Evolutionary conservation across 2,797 vertebrate species (phyloP).

Genomic region (Fistularia tabacaria): DNA sequence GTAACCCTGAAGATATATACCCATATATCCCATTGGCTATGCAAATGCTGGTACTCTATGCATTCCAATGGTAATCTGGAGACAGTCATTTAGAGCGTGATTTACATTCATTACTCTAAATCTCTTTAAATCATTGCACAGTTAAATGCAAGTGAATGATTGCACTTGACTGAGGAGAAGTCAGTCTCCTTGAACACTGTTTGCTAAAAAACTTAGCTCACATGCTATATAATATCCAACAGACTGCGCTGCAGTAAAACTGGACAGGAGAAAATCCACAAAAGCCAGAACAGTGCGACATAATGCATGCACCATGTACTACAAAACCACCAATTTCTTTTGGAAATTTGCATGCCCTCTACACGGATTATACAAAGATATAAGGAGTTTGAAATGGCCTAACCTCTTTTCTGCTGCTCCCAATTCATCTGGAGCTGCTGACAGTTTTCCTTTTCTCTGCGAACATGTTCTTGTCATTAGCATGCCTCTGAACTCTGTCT

Average conservation of each 20-base stretch:
- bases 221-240: constrained; percentile 17
- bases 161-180: constrained; percentile 17
- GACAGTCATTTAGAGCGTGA: constrained; percentile 45
- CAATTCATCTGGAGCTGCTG: constrained; percentile 56
- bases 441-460: constrained; percentile 46
- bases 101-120: constrained; percentile 61
- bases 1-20: constrained; percentile 43
- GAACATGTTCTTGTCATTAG: constrained; percentile 74
- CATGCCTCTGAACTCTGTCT: constrained; percentile 73
- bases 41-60: constrained; percentile 52
- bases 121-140: constrained; percentile 36
- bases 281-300: constrained; percentile 5
- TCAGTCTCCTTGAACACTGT: constrained; percentile 1
- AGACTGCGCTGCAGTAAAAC: constrained; percentile 9
- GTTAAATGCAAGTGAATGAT: constrained; percentile 36
- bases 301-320: constrained; percentile 36
- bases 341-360: constrained; percentile 44
- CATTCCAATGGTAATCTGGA: constrained; percentile 44
- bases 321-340: constrained; percentile 52
- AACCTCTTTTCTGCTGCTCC: constrained; percentile 52
- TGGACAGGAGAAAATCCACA: constrained; percentile 7
- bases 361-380: constrained; percentile 47
- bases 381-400: constrained; percentile 46
- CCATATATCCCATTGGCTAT: constrained; percentile 43
- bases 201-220: constrained; percentile 14